A percentile compares a stretch with the other conserved stretches of the same genome.
These are phyloP conservation scores for Drosophila asahinai DNA, from an alignment of 1,140 invertebrate genomes.

Conservation along the genomic window DNA sequence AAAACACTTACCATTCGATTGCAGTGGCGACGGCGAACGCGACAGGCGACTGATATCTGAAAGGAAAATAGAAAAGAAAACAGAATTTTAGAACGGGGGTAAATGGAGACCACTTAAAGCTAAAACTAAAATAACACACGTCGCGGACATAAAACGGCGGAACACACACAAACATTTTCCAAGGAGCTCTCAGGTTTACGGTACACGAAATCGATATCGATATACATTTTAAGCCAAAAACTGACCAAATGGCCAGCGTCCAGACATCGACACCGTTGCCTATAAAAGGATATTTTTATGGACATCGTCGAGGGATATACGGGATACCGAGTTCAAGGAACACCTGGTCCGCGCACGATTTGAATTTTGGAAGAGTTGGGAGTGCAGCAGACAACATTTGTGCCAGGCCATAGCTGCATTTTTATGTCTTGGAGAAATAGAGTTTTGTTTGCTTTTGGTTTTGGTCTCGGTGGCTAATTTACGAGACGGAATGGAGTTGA, in stretches of 20 bases:
- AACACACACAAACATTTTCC: slow-evolving; percentile 7
- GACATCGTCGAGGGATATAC: slow-evolving; percentile 26
- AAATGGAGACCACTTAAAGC: slow-evolving; percentile 51
- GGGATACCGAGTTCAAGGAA: slow-evolving; percentile 25
- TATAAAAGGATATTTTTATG: slow-evolving; percentile 82
- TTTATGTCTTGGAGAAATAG: slow-evolving; percentile 42
- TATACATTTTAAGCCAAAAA: slow-evolving; percentile 60
- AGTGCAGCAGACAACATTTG: slow-evolving; percentile 43
- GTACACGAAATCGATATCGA: slow-evolving; percentile 65
- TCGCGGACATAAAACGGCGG: slow-evolving; percentile 52
- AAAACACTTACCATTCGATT: slow-evolving; percentile 82
- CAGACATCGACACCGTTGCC: slow-evolving; percentile 66
- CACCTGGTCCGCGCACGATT: slow-evolving; percentile 66
- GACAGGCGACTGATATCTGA: slow-evolving; percentile 84
- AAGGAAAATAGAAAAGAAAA: slow-evolving; percentile 50
- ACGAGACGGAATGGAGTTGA: slow-evolving; percentile 20
- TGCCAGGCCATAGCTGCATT: slow-evolving; percentile 37
- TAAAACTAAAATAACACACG: slow-evolving; percentile 52
- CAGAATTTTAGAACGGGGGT: slow-evolving; percentile 30
- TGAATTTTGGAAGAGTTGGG: slow-evolving; percentile 51
- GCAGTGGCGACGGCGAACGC: slow-evolving; percentile 81
- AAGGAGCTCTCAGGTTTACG: slow-evolving; percentile 43
- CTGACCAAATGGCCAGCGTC: slow-evolving; percentile 56
- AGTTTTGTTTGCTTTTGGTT: slow-evolving; percentile 7
- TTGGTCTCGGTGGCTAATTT: slow-evolving; percentile 47